phyloP scores from a whole-genome alignment of 1,140 invertebrate species.

The Macrobrachium rosenbergii region DNA sequence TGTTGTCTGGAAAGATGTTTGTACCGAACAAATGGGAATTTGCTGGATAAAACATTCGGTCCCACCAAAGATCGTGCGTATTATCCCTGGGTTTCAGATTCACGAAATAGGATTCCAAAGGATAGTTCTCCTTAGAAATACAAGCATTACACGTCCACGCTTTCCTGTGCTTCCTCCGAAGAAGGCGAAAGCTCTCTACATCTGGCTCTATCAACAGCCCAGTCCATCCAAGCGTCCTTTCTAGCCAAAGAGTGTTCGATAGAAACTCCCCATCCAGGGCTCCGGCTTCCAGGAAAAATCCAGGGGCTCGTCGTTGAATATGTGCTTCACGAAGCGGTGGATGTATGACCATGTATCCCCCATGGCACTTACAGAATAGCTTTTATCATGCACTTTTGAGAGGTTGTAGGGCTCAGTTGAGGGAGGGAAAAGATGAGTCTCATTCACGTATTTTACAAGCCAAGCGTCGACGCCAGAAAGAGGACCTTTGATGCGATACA shows the following conservation, averaged over 20 bases:
- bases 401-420: too few relatives aligned
- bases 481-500: too few relatives aligned
- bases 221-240: constrained; percentile 79
- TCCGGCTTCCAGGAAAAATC: constrained; percentile 77
- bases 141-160: constrained; percentile 64
- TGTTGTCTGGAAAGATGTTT: not conserved
- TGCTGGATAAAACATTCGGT: constrained; percentile 17
- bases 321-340: not conserved
- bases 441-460: too few relatives aligned
- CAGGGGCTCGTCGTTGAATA: constrained; percentile 56
- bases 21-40: constrained; percentile 4
- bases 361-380: too few relatives aligned
- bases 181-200: constrained; percentile 69
- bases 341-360: constrained; percentile 34
- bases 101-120: constrained; percentile 15
- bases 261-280: constrained; percentile 75
- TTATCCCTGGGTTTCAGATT: not conserved
- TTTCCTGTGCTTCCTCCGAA: constrained; percentile 65
- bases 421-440: too few relatives aligned
- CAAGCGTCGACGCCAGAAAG: too few relatives aligned
- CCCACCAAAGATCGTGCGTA: not conserved
- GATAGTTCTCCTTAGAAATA: constrained; percentile 76
- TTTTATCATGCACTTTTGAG: too few relatives aligned
- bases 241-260: constrained; percentile 78
- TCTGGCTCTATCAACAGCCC: constrained; percentile 80